A percentile compares a stretch with the other conserved stretches of the same genome.
Conservation (phyloP, 2,797 vertebrate genomes). For the Oreochromis grahami region DNA sequence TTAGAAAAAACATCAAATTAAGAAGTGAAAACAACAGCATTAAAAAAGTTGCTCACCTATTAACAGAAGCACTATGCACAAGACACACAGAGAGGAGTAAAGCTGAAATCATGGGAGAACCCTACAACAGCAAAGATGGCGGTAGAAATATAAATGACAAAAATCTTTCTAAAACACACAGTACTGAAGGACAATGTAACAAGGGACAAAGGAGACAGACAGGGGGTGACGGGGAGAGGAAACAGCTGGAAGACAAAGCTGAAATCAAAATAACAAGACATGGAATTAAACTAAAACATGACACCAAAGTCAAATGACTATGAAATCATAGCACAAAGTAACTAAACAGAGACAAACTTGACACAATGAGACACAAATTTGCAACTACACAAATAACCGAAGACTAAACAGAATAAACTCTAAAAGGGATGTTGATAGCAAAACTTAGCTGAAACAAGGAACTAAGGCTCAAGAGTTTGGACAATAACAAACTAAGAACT, state of each 20-base stretch:
- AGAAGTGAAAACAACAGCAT: neutral
- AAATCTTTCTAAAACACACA: neutral
- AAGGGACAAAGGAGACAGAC: neutral
- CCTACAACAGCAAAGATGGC: neutral
- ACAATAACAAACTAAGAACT: neutral
- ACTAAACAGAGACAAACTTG: neutral
- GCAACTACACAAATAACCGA: neutral
- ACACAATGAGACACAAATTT: neutral
- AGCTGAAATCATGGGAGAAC: neutral
- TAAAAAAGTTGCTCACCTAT: neutral
- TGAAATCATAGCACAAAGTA: neutral
- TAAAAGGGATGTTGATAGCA: neutral
- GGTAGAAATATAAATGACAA: neutral
- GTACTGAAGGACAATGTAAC: neutral
- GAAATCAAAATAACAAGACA: neutral
- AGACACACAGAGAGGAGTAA: neutral
- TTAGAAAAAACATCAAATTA: neutral
- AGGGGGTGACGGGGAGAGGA: rapidly evolving
- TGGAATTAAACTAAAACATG: neutral
- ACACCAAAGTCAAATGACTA: neutral
- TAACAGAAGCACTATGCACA: neutral
- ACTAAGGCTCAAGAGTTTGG: neutral
- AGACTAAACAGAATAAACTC: neutral
- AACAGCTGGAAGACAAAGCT: neutral
- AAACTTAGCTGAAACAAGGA: neutral